phyloP scores from a whole-genome alignment of 2,113 vertebrate species.

The rabbit (Oryctolagus cuniculus) region DNA sequence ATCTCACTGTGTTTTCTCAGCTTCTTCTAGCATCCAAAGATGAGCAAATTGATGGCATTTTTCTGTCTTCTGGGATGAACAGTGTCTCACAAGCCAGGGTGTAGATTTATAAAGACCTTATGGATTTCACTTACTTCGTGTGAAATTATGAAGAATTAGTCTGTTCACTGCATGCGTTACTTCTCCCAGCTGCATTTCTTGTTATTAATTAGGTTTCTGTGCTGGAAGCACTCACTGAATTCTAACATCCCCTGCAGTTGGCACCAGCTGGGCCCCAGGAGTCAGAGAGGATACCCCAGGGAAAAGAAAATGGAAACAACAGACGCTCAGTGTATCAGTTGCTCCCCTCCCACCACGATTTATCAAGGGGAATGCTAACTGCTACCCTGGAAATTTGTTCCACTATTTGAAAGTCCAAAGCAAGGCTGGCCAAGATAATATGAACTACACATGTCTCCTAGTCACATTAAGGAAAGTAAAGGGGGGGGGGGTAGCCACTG shows the following conservation, averaged over 20 bases:
- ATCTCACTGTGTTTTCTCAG: neutral
- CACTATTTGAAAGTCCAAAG: neutral
- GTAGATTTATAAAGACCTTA: neutral
- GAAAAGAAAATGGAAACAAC: neutral
- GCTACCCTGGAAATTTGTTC: neutral
- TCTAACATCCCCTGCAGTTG: neutral
- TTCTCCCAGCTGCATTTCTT: conserved; percentile 52
- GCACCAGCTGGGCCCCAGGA: neutral
- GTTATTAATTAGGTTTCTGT: neutral
- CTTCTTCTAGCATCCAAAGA: neutral
- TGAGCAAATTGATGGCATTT: neutral
- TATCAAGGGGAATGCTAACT: neutral
- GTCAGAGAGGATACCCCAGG: neutral
- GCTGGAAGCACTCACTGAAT: neutral
- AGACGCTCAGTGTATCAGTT: neutral
- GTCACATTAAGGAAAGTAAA: neutral
- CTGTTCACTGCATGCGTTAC: neutral
- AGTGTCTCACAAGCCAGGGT: neutral
- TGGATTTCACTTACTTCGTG: neutral
- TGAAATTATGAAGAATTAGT: neutral
- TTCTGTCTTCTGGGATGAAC: neutral
- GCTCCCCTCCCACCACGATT: neutral
- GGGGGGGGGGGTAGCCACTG: no score
- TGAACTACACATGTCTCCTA: neutral
- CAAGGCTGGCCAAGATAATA: neutral